phyloP scores from a whole-genome alignment of 64 coral and sea anemone species.

The Pachyseris speciosa region DNA sequence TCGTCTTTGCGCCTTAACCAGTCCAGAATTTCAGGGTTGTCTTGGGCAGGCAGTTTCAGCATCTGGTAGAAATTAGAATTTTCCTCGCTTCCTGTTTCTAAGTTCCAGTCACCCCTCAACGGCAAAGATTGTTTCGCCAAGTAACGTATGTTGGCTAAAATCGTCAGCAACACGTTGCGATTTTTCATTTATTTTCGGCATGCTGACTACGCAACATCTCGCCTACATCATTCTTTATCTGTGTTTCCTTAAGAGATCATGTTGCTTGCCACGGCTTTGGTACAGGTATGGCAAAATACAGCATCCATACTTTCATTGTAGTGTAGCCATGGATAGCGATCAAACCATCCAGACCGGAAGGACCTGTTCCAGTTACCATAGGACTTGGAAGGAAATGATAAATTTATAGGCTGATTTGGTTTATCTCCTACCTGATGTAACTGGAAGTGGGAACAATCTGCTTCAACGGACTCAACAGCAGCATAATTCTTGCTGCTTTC shows the following conservation, averaged over 20 bases:
- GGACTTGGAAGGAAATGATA: conserved; percentile 45
- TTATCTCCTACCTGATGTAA: conserved; percentile 60
- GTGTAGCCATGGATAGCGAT: conserved; percentile 56
- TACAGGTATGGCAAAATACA: conserved; percentile 61
- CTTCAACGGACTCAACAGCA: conserved; percentile 7
- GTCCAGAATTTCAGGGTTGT: conserved; percentile 51
- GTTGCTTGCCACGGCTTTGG: conserved; percentile 21
- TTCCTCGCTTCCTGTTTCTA: conserved; percentile 19
- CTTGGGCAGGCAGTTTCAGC: conserved; percentile 46
- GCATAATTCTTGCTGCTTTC: conserved; percentile 19
- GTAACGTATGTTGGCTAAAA: conserved; percentile 60
- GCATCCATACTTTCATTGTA: conserved; percentile 39
- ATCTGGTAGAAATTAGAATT: conserved; percentile 78
- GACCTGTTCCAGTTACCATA: conserved; percentile 48
- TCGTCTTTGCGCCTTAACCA: conserved; percentile 55
- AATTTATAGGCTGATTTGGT: conserved; percentile 52
- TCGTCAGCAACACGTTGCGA: conserved; percentile 38
- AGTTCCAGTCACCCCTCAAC: conserved; percentile 66
- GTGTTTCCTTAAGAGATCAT: conserved; percentile 31
- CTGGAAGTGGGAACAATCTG: conserved; percentile 33
- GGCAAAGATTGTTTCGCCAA: conserved; percentile 55
- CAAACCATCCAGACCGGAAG: conserved; percentile 47
- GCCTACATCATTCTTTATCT: conserved; percentile 31
- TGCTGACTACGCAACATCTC: neutral
- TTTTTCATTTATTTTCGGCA: conserved; percentile 38